A percentile compares a stretch with the other conserved stretches of the same genome.
phyloP scores from a whole-genome alignment of 1,140 invertebrate species.

The Hyles euphorbiae region DNA sequence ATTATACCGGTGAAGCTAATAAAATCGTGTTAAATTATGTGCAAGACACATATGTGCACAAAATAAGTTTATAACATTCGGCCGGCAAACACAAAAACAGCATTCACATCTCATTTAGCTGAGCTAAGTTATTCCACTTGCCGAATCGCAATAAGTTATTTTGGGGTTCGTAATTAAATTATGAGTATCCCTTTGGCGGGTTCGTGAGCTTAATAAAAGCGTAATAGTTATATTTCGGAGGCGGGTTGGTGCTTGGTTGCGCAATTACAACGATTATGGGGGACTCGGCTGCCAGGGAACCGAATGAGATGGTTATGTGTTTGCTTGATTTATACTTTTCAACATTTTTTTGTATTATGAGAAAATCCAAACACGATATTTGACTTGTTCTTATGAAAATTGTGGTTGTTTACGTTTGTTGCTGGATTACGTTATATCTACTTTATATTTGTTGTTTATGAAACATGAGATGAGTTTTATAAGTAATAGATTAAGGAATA shows the following conservation, averaged over 20 bases:
- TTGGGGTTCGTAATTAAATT: slow-evolving; percentile 60
- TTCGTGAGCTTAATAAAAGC: slow-evolving; percentile 65
- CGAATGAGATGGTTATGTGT: slow-evolving; percentile 15
- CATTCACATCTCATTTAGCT: neutral
- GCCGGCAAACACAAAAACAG: too few species aligned
- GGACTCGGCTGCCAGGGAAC: slow-evolving; percentile 15
- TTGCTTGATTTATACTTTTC: slow-evolving; percentile 8
- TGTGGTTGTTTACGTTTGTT: too few species aligned
- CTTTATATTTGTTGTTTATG: too few species aligned
- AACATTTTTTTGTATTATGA: neutral
- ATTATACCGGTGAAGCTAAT: too few species aligned
- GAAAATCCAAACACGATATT: neutral
- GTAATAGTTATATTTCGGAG: slow-evolving; percentile 64
- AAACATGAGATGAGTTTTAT: too few species aligned
- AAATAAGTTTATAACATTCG: too few species aligned
- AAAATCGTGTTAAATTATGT: too few species aligned
- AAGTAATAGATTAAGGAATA: too few species aligned
- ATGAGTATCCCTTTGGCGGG: slow-evolving; percentile 59
- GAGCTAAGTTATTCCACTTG: slow-evolving; percentile 11
- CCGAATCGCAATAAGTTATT: slow-evolving; percentile 36
- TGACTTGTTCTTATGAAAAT: too few species aligned
- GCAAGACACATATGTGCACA: too few species aligned
- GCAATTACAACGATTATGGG: slow-evolving; percentile 54
- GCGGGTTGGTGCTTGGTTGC: slow-evolving; percentile 49
- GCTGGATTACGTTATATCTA: too few species aligned